Evolutionary conservation across 2,888 invertebrate species (phyloP).

Genomic region (Chirona hameri): DNA sequence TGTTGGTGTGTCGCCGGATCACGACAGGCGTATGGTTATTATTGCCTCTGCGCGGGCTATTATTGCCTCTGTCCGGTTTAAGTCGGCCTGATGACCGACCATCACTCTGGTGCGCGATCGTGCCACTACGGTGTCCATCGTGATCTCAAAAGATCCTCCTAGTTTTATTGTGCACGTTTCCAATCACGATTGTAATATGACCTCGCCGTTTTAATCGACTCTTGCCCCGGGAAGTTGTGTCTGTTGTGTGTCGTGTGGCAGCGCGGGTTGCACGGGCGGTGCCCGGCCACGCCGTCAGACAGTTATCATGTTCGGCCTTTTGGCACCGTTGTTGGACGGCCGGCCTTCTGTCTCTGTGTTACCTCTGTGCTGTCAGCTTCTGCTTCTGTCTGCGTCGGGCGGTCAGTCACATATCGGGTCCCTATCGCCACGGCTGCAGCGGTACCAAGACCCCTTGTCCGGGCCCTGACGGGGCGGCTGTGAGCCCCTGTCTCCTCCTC

Average conservation of each 20-base stretch:
- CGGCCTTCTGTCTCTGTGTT: too few species aligned
- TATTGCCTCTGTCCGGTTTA: too few species aligned
- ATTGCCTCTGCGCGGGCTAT: background rate
- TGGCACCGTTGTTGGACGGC: background rate
- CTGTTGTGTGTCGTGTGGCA: background rate
- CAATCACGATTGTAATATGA: background rate
- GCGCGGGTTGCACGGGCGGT: too few species aligned
- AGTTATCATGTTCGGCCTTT: background rate
- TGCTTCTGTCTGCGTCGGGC: background rate
- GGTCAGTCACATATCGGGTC: too few species aligned
- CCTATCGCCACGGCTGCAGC: too few species aligned
- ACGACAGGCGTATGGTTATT: background rate
- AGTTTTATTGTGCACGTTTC: background rate
- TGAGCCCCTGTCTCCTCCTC: too few species aligned
- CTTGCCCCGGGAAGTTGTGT: background rate
- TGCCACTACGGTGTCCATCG: background rate
- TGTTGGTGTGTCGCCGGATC: slow-evolving; percentile 5
- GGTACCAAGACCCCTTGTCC: too few species aligned
- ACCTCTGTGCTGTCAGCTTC: background rate
- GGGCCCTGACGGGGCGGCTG: too few species aligned
- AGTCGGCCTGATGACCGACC: background rate
- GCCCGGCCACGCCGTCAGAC: too few species aligned
- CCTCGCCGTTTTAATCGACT: background rate
- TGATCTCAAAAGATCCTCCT: slow-evolving; percentile 6
- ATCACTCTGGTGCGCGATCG: background rate